These are phyloP conservation scores for Pristionchus entomophagus DNA, from an alignment of 2,888 invertebrate genomes.

Conservation along the genomic window DNA sequence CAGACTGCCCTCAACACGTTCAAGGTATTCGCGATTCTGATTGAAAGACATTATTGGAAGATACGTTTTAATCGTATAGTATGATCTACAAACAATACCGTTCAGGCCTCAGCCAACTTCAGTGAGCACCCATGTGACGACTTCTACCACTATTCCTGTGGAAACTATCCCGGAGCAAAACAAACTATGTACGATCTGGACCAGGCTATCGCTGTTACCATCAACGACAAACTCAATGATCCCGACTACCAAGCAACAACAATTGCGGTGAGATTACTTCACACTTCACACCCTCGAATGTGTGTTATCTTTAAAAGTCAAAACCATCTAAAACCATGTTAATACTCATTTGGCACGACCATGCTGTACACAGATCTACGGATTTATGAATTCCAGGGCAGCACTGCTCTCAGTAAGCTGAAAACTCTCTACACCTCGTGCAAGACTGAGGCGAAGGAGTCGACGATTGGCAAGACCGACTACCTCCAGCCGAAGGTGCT, in stretches of 20 bases:
- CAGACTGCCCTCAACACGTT: slow-evolving; percentile 48
- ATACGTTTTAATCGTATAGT: no score
- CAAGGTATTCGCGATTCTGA: no score
- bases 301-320: no score
- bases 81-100: no score
- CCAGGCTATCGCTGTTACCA: background rate
- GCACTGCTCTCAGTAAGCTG: slow-evolving; percentile 17
- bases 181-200: slow-evolving; percentile 40
- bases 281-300: no score
- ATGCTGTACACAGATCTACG: no score
- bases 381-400: background rate
- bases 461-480: slow-evolving; percentile 14
- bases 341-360: no score
- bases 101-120: background rate
- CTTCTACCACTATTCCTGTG: no score
- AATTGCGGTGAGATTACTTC: no score
- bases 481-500: slow-evolving; percentile 28
- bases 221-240: slow-evolving; percentile 53
- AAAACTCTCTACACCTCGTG: slow-evolving; percentile 32
- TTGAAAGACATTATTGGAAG: no score
- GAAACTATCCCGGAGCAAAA: slow-evolving; percentile 50
- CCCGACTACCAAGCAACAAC: slow-evolving; percentile 57
- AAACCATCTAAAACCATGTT: no score
- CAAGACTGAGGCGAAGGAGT: background rate
- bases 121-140: slow-evolving; percentile 53